phyloP scores from a whole-genome alignment of 2,797 vertebrate species.

The Mionectes olivaceus region DNA sequence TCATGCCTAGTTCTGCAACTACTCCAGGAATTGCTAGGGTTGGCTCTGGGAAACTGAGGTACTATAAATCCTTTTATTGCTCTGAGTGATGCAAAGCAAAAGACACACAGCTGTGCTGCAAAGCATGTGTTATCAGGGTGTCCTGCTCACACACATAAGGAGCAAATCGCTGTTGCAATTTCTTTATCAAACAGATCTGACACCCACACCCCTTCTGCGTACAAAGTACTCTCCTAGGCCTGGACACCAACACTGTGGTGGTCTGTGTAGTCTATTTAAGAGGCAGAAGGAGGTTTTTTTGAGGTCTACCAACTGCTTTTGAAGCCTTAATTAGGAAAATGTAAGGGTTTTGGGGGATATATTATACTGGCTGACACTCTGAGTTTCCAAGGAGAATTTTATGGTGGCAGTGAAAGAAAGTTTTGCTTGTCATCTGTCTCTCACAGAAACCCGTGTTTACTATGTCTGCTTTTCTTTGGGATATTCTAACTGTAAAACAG shows the following conservation, averaged over 20 bases:
- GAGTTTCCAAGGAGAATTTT: neutral
- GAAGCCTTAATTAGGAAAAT: neutral
- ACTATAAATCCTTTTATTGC: neutral
- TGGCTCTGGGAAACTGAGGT: neutral
- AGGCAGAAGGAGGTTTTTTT: neutral
- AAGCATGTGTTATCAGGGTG: accelerated
- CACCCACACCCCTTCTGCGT: neutral
- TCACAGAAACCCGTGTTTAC: neutral
- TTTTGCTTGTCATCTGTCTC: slow-evolving; percentile 1
- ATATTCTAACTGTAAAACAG: neutral
- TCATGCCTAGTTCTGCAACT: neutral
- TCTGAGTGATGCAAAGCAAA: neutral
- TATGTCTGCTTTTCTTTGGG: neutral
- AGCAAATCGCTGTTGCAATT: neutral
- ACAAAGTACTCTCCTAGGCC: neutral
- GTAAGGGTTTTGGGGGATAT: neutral
- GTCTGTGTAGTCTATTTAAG: neutral
- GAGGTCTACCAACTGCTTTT: neutral
- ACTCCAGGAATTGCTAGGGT: neutral
- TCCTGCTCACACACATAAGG: neutral
- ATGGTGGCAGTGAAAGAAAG: neutral
- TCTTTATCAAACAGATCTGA: neutral
- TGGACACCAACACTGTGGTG: neutral
- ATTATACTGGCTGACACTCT: neutral
- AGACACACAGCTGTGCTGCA: neutral